These are phyloP conservation scores for Rhombomys opimus DNA, from an alignment of 2,113 vertebrate genomes.

Conservation along the genomic window DNA sequence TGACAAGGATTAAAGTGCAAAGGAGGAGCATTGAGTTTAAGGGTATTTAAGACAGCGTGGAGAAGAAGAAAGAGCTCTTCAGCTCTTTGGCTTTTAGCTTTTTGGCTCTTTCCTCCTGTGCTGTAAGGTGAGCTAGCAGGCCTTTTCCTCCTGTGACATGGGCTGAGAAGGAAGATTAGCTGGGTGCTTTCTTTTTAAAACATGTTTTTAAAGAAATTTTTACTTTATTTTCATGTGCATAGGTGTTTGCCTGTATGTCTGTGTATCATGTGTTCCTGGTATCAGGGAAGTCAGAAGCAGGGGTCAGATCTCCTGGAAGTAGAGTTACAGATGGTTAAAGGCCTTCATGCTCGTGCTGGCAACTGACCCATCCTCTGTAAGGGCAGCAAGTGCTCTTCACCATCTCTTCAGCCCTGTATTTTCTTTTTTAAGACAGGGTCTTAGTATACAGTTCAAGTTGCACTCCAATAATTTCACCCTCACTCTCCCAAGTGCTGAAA, in stretches of 20 bases:
- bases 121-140: too few relatives aligned
- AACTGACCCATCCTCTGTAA: neutral
- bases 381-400: neutral
- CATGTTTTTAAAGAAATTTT: neutral
- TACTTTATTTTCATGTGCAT: neutral
- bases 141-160: too few relatives aligned
- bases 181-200: neutral
- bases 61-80: too few relatives aligned
- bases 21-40: too few relatives aligned
- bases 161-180: too few relatives aligned
- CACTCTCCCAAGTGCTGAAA: neutral
- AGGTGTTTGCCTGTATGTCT: too few relatives aligned
- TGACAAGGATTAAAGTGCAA: too few relatives aligned
- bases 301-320: neutral
- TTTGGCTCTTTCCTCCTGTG: too few relatives aligned
- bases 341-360: neutral
- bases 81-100: too few relatives aligned
- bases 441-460: neutral
- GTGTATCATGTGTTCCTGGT: neutral
- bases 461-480: neutral
- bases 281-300: neutral
- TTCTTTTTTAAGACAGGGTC: neutral
- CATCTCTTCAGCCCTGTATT: neutral
- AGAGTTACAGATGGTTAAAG: neutral
- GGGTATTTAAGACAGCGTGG: too few relatives aligned